Evolutionary conservation across 1,140 invertebrate genomes (phyloP).

Genomic region (Temnothorax curvispinosus): DNA sequence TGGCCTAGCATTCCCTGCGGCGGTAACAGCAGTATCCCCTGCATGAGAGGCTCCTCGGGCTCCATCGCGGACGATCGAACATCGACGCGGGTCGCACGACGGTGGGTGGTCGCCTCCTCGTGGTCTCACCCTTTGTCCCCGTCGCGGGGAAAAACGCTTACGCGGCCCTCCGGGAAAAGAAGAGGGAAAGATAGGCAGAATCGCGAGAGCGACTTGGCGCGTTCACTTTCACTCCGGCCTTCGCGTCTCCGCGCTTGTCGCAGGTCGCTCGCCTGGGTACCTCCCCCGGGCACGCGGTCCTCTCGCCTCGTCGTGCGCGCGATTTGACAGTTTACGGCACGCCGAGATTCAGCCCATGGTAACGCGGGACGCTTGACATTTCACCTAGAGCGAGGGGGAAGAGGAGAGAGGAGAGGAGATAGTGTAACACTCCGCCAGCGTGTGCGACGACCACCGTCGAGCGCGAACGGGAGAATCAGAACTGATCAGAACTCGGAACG

Average conservation of each 20-base stretch:
- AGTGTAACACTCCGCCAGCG: not conserved
- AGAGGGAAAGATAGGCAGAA: not conserved
- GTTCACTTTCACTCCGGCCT: not conserved
- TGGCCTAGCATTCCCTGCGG: conserved; percentile 88
- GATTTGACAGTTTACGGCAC: conserved; percentile 62
- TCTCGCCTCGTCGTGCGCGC: conserved; percentile 35
- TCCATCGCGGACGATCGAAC: conserved; percentile 85
- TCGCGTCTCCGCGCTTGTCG: too few species aligned
- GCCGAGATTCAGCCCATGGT: conserved; percentile 65
- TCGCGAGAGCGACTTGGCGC: not conserved
- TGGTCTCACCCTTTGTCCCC: not conserved
- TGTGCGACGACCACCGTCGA: not conserved
- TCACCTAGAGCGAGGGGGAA: conserved; percentile 15
- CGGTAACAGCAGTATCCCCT: conserved; percentile 89
- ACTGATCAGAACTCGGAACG: too few species aligned
- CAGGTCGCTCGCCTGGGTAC: too few species aligned
- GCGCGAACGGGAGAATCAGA: not conserved
- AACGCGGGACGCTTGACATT: conserved; percentile 67
- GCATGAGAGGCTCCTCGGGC: conserved; percentile 88
- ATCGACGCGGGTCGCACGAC: conserved; percentile 47
- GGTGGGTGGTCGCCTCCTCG: not conserved
- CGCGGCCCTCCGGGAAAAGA: too few species aligned
- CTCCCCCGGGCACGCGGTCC: not conserved
- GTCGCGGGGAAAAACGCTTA: not conserved
- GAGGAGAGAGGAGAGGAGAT: not conserved